Evolutionary conservation across 2,888 invertebrate species (phyloP), one percentile per base, ranked within the genome.

Genomic region (Nudaria mundana): DNA sequence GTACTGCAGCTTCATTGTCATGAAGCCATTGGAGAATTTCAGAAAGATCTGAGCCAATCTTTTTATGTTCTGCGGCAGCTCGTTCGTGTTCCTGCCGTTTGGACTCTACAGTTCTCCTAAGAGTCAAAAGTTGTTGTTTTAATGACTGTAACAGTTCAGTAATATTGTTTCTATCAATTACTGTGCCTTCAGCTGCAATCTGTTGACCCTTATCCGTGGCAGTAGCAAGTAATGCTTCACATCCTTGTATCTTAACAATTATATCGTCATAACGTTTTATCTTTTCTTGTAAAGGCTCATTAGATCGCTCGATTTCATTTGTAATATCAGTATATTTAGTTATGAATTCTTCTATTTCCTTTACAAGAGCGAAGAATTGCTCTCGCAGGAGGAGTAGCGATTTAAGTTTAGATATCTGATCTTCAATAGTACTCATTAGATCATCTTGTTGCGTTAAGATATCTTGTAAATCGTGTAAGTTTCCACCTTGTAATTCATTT

Each of bases 191-290:
- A 0, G 94, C 94, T 0, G 96, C 96, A 20, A 98, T 97, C 75
- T 97, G 96, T 66, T 96, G 95, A 0, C 97, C 98, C 73, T 97
- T 97, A 67, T 98, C 98, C 8, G 93, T 93, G 0, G 97, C 97
- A 3, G 95, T 93, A 0, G 96, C 95, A 5, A 98, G 80, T 22
- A 94, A 88, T 6, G 97, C 97, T 76, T 97, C 97, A 71, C 95
- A 96, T 63, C 96, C 96, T 82, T 96, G 97, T 36, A 97, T 96
- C 68, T 95, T 95, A 0, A 92, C 82, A 48, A 97, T 95, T 0
- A 96, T 93, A 53, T 96, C 94, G 65, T 96, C 95, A 62, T 97
- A 97, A 36, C 94, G 93, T 63, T 94, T 94, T 35, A 97, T 96
- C 71, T 96, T 97, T 26, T 96, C 96, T 71, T 96, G 94, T 6